phyloP scores from a whole-genome alignment of 2,113 vertebrate species.

The Ictidomys tridecemlineatus region DNA sequence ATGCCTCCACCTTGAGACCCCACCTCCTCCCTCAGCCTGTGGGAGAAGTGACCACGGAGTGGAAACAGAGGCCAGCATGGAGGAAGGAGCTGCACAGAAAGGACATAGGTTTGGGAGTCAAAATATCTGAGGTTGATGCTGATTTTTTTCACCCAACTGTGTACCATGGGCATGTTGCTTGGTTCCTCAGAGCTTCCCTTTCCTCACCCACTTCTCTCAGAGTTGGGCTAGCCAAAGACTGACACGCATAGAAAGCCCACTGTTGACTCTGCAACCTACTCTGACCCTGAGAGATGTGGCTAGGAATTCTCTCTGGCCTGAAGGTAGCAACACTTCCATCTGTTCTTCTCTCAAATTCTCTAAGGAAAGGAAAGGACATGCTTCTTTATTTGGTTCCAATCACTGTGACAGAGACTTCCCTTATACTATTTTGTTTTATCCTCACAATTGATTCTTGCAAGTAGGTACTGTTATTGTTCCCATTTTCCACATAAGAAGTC shows the following conservation, averaged over 20 bases:
- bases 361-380: background rate
- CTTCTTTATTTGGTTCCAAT: background rate
- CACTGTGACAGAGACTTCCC: background rate
- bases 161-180: background rate
- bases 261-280: background rate
- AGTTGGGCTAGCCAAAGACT: background rate
- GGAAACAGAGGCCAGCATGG: background rate
- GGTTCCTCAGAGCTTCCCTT: background rate
- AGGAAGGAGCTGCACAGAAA: background rate
- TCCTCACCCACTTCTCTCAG: background rate
- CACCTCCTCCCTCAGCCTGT: background rate
- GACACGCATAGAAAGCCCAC: background rate
- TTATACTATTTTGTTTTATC: background rate
- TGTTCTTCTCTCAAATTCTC: background rate
- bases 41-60: background rate
- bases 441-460: background rate
- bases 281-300: background rate
- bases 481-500: constrained; percentile 3
- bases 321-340: background rate
- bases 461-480: background rate
- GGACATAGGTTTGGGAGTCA: background rate
- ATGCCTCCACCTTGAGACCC: background rate
- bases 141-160: background rate
- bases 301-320: background rate
- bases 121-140: background rate